Evolutionary conservation across 2,888 invertebrate genomes (phyloP), one percentile per base, ranked within the genome.

Genomic region (Eupithecia exiguata): DNA sequence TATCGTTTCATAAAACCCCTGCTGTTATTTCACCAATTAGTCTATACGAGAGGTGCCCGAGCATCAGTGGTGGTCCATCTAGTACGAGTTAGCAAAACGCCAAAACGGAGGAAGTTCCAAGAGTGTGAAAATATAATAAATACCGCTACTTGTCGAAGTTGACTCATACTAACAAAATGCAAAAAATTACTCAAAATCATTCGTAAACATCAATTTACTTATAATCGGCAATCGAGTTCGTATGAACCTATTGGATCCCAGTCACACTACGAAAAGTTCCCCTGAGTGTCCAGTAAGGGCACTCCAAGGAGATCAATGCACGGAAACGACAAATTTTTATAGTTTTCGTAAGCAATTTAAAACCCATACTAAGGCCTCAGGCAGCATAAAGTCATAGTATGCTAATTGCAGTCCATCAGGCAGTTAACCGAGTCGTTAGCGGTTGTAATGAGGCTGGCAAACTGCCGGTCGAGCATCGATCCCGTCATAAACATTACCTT

Each of bases 321-420:
- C 21, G 21, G 3, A 21, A 53, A 7, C 0, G 12, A 21, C 12
- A 53, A 21, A 21, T 3, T 49, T 53, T 21, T 58, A 25, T 21
- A 25, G 58, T 25, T 58, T 14, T 58, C 21, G 12, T 25, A 10
- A 12, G 25, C 58, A 58, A 58, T 58, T 4, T 1, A 14, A 53
- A 21, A 58, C 25, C 14, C 25, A 25, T 58, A 25, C 21, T 58
- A 25, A 58, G 25, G 5, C 21, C 43, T 77, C 72, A 79, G 74
- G 78, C 80, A 76, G 78, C 76, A 76, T 74, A 67, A 70, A 77
- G 76, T 77, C 79, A 81, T 80, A 89, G 87, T 84, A 90, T 90
- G 89, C 86, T 89, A 89, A 91, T 91, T 82, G 88, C 77, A 82
- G 84, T 83, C 84, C 84, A 81, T 81, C 83, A 84, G 78, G 85